Percentiles rank a stretch among this genome's conserved stretches.
phyloP scores from a whole-genome alignment of 2,888 invertebrate genomes.

The Amphipoea lucens region DNA sequence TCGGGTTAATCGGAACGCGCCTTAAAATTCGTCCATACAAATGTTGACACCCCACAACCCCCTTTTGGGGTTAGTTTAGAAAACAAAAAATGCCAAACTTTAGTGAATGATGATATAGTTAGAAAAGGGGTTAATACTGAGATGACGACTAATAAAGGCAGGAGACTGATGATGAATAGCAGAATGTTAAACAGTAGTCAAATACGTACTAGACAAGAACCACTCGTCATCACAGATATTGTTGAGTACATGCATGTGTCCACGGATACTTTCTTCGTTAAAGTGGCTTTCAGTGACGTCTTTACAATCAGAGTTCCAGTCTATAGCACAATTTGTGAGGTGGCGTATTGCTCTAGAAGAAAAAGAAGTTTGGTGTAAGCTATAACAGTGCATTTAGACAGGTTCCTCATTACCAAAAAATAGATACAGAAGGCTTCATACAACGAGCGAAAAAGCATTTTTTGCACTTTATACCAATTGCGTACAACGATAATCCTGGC shows the following conservation, averaged over 20 bases:
- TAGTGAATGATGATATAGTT: too few relatives aligned
- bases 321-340: conserved; percentile 82
- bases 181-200: not conserved
- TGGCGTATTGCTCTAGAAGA: conserved; percentile 79
- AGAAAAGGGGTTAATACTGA: too few relatives aligned
- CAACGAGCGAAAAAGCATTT: not conserved
- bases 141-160: too few relatives aligned
- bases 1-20: too few relatives aligned
- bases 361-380: not conserved
- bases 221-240: conserved; percentile 81
- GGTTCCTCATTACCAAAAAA: not conserved
- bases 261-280: conserved; percentile 84
- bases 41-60: too few relatives aligned
- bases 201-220: conserved; percentile 78
- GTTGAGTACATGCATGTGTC: conserved; percentile 82
- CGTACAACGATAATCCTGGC: not conserved
- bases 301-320: conserved; percentile 85
- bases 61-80: too few relatives aligned
- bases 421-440: too few relatives aligned
- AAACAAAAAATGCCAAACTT: too few relatives aligned
- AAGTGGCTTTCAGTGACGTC: conserved; percentile 83
- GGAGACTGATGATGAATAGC: too few relatives aligned
- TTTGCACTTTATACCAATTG: not conserved
- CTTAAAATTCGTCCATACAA: too few relatives aligned
- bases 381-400: not conserved